A percentile compares a stretch with the other conserved stretches of the same genome.
phyloP scores from a whole-genome alignment of 2,888 invertebrate species.

The Thysanoteuthis rhombus region DNA sequence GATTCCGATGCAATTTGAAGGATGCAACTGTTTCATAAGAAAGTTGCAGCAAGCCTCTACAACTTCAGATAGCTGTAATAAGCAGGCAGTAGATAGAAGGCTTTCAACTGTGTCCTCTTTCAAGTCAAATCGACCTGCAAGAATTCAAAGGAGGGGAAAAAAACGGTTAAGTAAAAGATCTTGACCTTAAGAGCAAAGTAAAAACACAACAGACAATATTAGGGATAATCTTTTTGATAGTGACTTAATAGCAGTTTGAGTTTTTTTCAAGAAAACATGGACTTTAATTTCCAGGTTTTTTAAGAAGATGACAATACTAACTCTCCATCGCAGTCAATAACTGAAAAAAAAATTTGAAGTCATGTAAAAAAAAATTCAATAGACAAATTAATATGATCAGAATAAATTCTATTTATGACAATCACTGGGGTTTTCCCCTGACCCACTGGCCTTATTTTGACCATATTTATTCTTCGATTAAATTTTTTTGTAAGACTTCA shows the following conservation, averaged over 20 bases:
- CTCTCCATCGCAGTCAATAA: too few relatives aligned
- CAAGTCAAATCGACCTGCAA: slow-evolving; percentile 77
- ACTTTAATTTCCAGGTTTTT: too few relatives aligned
- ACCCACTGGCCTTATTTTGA: too few relatives aligned
- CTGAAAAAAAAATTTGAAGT: too few relatives aligned
- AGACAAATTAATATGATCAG: too few relatives aligned
- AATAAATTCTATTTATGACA: too few relatives aligned
- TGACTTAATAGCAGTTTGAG: too few relatives aligned
- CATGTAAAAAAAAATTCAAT: too few relatives aligned
- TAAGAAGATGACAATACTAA: too few relatives aligned
- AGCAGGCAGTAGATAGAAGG: slow-evolving; percentile 84
- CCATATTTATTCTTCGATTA: too few relatives aligned
- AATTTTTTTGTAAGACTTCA: too few relatives aligned
- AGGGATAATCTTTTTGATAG: background rate
- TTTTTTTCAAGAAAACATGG: background rate
- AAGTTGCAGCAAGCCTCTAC: slow-evolving; percentile 90
- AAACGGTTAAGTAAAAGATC: background rate
- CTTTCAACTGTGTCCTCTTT: slow-evolving; percentile 92
- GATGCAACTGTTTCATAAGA: slow-evolving; percentile 88
- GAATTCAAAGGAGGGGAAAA: background rate
- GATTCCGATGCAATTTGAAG: slow-evolving; percentile 93
- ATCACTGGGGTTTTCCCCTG: too few relatives aligned
- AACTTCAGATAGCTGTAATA: slow-evolving; percentile 84
- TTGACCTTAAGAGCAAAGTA: background rate
- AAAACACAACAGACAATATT: background rate